Conservation (phyloP, 2,797 vertebrate species). For the Eulemur coronatus region DNA sequence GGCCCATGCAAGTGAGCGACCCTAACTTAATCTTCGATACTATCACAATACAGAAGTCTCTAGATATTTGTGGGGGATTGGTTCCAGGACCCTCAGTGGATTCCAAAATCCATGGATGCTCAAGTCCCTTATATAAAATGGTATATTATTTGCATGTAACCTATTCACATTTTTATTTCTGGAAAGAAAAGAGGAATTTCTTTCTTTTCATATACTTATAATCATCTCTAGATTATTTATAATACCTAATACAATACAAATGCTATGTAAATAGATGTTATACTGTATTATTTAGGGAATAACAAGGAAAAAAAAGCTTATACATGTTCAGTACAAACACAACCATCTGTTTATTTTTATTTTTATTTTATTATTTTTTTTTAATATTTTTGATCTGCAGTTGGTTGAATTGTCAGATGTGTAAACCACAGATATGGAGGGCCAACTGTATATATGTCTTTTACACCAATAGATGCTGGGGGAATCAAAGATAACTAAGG, state of each 20-base stretch:
- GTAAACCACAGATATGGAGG: not conserved
- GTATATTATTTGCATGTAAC: not conserved
- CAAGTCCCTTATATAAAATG: not conserved
- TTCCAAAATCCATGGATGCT: not conserved
- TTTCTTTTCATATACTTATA: not conserved
- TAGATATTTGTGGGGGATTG: not conserved
- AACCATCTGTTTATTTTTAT: not conserved
- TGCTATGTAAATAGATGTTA: not conserved
- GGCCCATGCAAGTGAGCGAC: not conserved
- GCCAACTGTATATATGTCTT: not conserved
- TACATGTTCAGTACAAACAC: not conserved
- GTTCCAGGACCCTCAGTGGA: not conserved
- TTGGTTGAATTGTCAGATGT: not conserved
- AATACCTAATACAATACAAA: not conserved
- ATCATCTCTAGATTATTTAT: not conserved
- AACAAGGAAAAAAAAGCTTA: not conserved
- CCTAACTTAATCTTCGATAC: not conserved
- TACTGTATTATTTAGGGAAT: not conserved
- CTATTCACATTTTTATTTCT: not conserved
- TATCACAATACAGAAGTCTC: not conserved
- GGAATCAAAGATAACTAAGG: not conserved
- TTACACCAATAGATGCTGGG: not conserved
- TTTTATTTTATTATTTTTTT: not conserved
- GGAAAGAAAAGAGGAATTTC: no score
- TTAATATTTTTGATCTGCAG: not conserved